These are phyloP conservation scores for Microctonus brassicae DNA, from an alignment of 2,888 invertebrate genomes.

Conservation along the genomic window DNA sequence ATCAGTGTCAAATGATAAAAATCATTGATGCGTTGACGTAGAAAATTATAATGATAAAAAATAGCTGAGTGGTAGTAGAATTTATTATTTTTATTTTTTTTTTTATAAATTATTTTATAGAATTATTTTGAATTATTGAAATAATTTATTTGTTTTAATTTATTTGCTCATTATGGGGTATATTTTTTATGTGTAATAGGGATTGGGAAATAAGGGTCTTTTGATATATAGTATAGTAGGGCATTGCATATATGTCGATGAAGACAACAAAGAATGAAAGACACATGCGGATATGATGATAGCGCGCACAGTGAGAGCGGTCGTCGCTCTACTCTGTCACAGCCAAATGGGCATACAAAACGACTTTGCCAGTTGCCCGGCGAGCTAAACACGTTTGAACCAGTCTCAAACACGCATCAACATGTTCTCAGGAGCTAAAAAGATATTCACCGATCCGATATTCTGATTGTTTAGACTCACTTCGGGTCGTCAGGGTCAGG, in stretches of 20 bases:
- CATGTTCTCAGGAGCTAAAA: slow-evolving; percentile 57
- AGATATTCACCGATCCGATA: slow-evolving; percentile 51
- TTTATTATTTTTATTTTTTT: not conserved
- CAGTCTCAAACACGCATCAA: slow-evolving; percentile 47
- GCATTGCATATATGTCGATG: no score
- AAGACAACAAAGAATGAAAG: slow-evolving; percentile 36
- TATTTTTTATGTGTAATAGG: no score
- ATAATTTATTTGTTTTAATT: no score
- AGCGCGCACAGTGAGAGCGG: slow-evolving; percentile 20
- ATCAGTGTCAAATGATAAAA: not conserved
- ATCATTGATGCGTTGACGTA: not conserved
- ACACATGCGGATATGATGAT: slow-evolving; percentile 12
- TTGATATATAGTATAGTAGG: no score
- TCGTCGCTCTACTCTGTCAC: not conserved
- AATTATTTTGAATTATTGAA: no score
- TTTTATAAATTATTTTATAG: no score
- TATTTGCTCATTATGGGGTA: no score
- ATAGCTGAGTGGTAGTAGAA: no score
- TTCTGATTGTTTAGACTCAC: slow-evolving; percentile 61
- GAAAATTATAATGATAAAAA: not conserved
- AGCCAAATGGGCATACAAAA: slow-evolving; percentile 12
- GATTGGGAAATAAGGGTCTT: no score
- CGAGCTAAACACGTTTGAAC: slow-evolving; percentile 3
- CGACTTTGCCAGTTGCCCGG: not conserved
- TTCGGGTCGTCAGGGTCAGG: slow-evolving; percentile 54